A percentile compares a stretch with the other conserved stretches of the same genome.
These are phyloP conservation scores for Pogonomyrmex californicus DNA, from an alignment of 1,140 invertebrate genomes.

Conservation along the genomic window DNA sequence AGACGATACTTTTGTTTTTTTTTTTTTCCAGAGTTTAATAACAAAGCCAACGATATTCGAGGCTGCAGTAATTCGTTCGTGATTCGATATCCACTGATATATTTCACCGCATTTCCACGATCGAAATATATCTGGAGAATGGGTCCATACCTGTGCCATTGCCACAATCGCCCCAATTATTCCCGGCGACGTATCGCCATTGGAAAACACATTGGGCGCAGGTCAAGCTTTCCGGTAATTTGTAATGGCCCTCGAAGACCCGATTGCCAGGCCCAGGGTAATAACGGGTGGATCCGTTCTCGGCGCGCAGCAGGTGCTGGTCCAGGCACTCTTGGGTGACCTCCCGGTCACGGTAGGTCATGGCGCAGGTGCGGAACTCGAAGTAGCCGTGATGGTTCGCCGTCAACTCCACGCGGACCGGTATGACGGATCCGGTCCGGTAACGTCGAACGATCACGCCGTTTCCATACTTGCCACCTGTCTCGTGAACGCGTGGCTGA, in stretches of 20 bases:
- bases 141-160: slow-evolving; percentile 88
- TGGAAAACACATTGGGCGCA: slow-evolving; percentile 94
- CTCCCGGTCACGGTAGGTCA: slow-evolving; percentile 86
- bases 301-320: slow-evolving; percentile 89
- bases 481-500: slow-evolving; percentile 93
- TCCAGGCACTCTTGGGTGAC: slow-evolving; percentile 93
- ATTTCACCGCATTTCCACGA: not conserved
- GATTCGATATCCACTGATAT: not conserved
- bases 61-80: not conserved
- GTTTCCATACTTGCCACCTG: slow-evolving; percentile 93
- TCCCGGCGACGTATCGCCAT: slow-evolving; percentile 94
- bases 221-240: slow-evolving; percentile 90
- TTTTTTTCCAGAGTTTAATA: slow-evolving; percentile 4
- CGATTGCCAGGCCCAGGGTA: slow-evolving; percentile 93
- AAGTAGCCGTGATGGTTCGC: slow-evolving; percentile 95
- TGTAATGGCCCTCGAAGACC: slow-evolving; percentile 92
- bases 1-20: not conserved
- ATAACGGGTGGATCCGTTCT: slow-evolving; percentile 88
- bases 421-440: slow-evolving; percentile 89
- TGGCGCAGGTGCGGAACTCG: slow-evolving; percentile 94
- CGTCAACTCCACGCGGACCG: slow-evolving; percentile 92
- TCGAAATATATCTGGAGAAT: not conserved
- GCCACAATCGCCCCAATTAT: slow-evolving; percentile 92
- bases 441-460: slow-evolving; percentile 94
- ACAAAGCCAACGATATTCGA: not conserved